A percentile compares a stretch with the other conserved stretches of the same genome.
Evolutionary conservation across 2,888 invertebrate genomes (phyloP).

Genomic region (Endomychus coccineus): DNA sequence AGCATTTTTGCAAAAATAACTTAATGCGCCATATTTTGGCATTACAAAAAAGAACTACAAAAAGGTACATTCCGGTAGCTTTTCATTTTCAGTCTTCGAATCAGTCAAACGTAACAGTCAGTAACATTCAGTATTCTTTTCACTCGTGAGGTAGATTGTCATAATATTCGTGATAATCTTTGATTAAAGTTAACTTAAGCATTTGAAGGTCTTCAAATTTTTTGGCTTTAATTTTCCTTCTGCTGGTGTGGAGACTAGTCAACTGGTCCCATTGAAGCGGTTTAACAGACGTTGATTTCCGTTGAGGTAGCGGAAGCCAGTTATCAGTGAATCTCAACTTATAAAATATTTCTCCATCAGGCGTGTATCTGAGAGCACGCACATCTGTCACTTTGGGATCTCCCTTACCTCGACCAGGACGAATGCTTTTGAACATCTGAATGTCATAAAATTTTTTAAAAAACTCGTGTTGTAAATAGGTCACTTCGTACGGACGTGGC

Average conservation of each 20-base stretch:
- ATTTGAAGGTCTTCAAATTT: conserved; percentile 4
- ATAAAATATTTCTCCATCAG: conserved; percentile 1
- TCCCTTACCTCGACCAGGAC: conserved; percentile 16
- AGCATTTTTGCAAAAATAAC: too few species aligned
- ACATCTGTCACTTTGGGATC: conserved; percentile 15
- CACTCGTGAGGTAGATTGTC: conserved; percentile 2
- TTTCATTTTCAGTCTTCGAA: too few species aligned
- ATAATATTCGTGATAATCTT: conserved; percentile 7
- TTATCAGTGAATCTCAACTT: conserved; percentile 7
- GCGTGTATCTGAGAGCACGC: background rate
- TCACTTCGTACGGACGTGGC: conserved; percentile 18
- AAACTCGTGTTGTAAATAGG: conserved; percentile 14
- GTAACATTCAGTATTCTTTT: too few species aligned
- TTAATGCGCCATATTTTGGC: too few species aligned
- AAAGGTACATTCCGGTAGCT: too few species aligned
- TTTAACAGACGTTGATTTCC: background rate
- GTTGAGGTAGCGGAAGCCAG: background rate
- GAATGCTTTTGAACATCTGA: conserved; percentile 11
- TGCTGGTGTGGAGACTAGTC: background rate
- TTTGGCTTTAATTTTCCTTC: conserved; percentile 1
- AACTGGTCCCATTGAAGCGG: background rate
- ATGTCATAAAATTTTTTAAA: conserved; percentile 15
- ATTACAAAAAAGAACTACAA: too few species aligned
- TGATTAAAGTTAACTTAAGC: background rate
- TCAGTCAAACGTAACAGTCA: too few species aligned